Conservation (phyloP, 2,888 invertebrate species). For the Mechanitis mazaeus region DNA sequence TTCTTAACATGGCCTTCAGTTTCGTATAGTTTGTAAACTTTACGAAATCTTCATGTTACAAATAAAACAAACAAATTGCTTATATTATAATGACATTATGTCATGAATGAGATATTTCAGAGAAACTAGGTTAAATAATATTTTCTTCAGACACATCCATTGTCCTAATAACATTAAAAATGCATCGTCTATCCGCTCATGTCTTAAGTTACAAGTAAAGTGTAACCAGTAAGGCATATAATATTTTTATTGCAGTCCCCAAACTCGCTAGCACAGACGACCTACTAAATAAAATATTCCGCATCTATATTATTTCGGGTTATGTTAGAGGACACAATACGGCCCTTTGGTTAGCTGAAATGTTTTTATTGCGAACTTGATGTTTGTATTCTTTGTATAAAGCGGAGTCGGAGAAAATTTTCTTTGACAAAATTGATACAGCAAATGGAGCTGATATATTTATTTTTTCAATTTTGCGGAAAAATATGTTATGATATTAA, state of each 20-base stretch:
- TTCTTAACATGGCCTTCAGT: too few species aligned
- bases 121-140: too few species aligned
- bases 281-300: constrained; percentile 69
- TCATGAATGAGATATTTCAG: too few species aligned
- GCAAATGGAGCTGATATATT: constrained; percentile 10
- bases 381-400: constrained; percentile 20
- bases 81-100: too few species aligned
- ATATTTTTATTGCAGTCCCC: constrained; percentile 66
- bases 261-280: constrained; percentile 54
- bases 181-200: background rate
- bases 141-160: too few species aligned
- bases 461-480: constrained; percentile 7
- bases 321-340: constrained; percentile 32
- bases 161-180: constrained; percentile 3
- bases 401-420: constrained; percentile 12
- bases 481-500: too few species aligned
- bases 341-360: constrained; percentile 39
- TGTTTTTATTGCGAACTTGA: constrained; percentile 37
- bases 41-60: too few species aligned
- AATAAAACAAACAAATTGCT: too few species aligned
- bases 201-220: background rate
- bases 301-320: constrained; percentile 49
- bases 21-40: too few species aligned
- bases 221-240: constrained; percentile 48
- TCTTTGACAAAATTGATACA: constrained; percentile 19